Evolutionary conservation across 2,888 invertebrate genomes (phyloP).

Genomic region (Rhodophaea formosa): DNA sequence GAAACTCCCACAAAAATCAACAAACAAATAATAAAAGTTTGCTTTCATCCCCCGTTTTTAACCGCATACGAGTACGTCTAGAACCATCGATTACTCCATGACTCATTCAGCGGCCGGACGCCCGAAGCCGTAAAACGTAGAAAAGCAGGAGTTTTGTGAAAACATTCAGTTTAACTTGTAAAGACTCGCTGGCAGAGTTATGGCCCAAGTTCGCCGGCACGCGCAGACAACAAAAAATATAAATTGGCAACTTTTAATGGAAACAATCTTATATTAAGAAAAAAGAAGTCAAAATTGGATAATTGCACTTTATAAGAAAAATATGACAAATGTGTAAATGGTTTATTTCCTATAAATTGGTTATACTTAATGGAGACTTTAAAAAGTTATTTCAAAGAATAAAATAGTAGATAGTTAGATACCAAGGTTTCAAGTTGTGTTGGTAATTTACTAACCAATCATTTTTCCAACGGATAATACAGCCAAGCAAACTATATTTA

Average conservation of each 20-base stretch:
- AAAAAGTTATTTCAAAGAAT: too few species aligned
- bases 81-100: constrained; percentile 7
- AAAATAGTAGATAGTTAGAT: too few species aligned
- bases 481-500: too few species aligned
- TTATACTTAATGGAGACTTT: too few species aligned
- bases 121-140: constrained; percentile 45
- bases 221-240: constrained; percentile 43
- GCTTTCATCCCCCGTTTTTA: background rate
- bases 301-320: too few species aligned
- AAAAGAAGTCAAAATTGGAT: background rate
- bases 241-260: constrained; percentile 24
- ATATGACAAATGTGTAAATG: too few species aligned
- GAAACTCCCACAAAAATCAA: too few species aligned
- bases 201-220: constrained; percentile 54
- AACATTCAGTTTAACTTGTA: constrained; percentile 61
- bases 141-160: constrained; percentile 53
- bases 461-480: too few species aligned
- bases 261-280: constrained; percentile 3
- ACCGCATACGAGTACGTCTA: background rate
- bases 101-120: constrained; percentile 11
- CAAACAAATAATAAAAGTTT: too few species aligned
- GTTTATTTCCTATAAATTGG: too few species aligned
- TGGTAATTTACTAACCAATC: too few species aligned
- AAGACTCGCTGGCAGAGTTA: constrained; percentile 63
- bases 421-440: too few species aligned